Evolutionary conservation across 2,888 invertebrate genomes (phyloP), one percentile per base, ranked within the genome.

Genomic region (Drosophila dives): DNA sequence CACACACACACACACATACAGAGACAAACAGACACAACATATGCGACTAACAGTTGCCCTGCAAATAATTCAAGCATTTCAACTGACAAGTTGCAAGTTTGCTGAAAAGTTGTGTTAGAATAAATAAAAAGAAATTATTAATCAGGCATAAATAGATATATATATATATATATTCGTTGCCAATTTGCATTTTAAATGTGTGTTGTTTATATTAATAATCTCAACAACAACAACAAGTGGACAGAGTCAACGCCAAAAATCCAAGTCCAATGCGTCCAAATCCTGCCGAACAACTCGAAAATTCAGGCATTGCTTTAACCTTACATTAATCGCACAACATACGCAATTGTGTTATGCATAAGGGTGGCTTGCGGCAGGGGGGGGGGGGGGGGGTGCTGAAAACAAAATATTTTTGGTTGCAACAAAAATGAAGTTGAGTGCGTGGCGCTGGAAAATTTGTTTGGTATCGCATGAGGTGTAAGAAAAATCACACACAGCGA

Each of bases 381-480:
- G 11, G 40, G 26, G 33, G 48, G 6, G 29, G 23, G 29, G 6
- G 15, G 8, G 11, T 68, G 76, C 66, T 76, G 63, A 61, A 61
- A 77, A 73, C 71, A 81, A 72, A 85, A 83, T 86, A 77, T 79
- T 38, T 40, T 26, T 71, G 75, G 89, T 81, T 86, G 89, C 88
- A 86, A 86, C 90, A 86, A 83, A 89, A 78, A 87, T 88, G 71
- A 88, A 87, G 81, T 88, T 87, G 90, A 86, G 90, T 89, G 88
- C 86, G 88, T 81, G 80, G 83, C 81, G 75, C 69, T 87, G 81
- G 77, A 69, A 85, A 81, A 88, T 72, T 70, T 80, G 87, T 82
- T 77, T 84, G 72, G 65, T 55, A 55, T 83, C 71, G 68, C 56
- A 55, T 65, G 73, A 82, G 85, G 89, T 89, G 81, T 85, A 89